These are phyloP conservation scores for Porites australiensis DNA, from an alignment of 64 coral and sea anemone species.

Conservation along the genomic window DNA sequence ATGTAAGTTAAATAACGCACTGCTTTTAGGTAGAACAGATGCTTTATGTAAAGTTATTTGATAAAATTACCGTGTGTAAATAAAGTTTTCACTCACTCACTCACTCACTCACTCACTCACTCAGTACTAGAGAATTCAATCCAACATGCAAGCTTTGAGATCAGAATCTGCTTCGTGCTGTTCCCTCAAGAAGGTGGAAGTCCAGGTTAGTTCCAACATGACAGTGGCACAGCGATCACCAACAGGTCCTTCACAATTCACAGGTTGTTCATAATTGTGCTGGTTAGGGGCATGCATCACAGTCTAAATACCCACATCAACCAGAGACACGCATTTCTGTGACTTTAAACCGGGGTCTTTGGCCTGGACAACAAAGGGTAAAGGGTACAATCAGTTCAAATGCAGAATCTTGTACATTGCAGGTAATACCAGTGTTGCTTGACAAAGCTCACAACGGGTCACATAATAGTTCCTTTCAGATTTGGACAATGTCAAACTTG, in stretches of 20 bases:
- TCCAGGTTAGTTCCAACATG: not conserved
- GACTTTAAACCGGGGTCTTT: not conserved
- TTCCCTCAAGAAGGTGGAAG: not conserved
- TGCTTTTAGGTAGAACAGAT: no score
- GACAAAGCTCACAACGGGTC: slow-evolving; percentile 15
- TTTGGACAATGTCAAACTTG: not conserved
- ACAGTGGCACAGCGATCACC: not conserved
- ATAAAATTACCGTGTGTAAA: no score
- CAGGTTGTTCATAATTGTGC: not conserved
- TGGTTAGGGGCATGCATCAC: not conserved
- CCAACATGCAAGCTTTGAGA: slow-evolving; percentile 24
- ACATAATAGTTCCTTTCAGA: slow-evolving; percentile 26
- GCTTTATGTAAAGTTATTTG: no score
- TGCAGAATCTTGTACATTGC: not conserved
- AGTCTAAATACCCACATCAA: not conserved
- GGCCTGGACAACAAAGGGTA: slow-evolving; percentile 16
- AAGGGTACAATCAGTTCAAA: slow-evolving; percentile 3
- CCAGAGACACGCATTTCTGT: not conserved
- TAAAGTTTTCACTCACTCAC: no score
- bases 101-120: no score
- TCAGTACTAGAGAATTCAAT: not conserved
- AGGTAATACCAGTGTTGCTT: slow-evolving; percentile 28
- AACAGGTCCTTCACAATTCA: not conserved
- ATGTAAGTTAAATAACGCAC: no score
- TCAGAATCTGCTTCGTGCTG: not conserved